Evolutionary conservation across 2,888 invertebrate species (phyloP).

Genomic region (Lydus trimaculatus): DNA sequence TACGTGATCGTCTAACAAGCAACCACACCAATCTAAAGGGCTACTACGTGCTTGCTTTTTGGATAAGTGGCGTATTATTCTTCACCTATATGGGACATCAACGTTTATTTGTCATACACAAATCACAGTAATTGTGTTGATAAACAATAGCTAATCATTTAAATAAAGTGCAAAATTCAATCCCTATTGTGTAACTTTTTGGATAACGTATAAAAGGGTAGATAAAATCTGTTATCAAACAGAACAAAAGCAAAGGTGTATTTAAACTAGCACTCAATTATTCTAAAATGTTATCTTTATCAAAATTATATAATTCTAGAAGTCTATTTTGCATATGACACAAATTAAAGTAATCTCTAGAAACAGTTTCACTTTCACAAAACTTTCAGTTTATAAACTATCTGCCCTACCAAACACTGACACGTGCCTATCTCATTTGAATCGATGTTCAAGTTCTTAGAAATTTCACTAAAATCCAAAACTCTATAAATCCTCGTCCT

Average conservation of each 20-base stretch:
- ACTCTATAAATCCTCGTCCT: too few relatives aligned
- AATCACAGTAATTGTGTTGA: neutral
- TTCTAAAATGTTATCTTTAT: neutral
- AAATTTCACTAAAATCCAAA: neutral
- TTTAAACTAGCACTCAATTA: neutral
- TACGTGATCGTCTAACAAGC: conserved; percentile 53
- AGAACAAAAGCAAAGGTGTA: neutral
- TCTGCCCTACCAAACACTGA: neutral
- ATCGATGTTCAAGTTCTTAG: neutral
- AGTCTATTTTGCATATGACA: conserved; percentile 5
- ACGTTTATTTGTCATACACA: conserved; percentile 37
- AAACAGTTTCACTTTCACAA: neutral
- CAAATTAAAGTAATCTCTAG: neutral
- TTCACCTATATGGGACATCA: conserved; percentile 21
- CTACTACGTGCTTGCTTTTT: conserved; percentile 47
- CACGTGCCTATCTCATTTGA: neutral
- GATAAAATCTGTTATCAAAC: neutral
- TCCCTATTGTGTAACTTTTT: neutral
- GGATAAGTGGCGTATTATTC: conserved; percentile 45
- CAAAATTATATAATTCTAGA: neutral
- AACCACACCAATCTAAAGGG: conserved; percentile 50
- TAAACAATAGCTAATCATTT: too few relatives aligned
- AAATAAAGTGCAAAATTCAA: too few relatives aligned
- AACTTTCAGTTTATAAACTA: neutral
- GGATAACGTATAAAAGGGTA: neutral